These are phyloP conservation scores for Cyanoramphus novaezelandiae DNA, from an alignment of 2,113 vertebrate genomes.

Conservation along the genomic window DNA sequence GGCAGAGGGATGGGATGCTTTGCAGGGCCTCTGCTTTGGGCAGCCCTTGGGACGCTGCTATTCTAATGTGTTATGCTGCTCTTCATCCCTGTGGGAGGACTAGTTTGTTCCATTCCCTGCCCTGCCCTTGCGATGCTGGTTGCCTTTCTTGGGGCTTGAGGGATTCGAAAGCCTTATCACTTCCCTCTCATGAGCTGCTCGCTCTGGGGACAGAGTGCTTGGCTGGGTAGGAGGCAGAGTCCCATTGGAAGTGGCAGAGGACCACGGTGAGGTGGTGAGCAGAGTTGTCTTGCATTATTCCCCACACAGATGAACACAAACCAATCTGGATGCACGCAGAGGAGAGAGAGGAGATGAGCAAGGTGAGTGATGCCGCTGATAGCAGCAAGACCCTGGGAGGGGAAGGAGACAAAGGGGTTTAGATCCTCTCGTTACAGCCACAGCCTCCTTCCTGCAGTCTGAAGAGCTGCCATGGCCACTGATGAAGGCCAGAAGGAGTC, in stretches of 20 bases:
- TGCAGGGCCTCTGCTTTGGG: not conserved
- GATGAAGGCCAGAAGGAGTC: not conserved
- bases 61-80: not conserved
- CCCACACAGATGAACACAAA: constrained; percentile 89
- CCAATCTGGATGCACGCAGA: constrained; percentile 99
- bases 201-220: not conserved
- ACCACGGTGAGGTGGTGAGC: not conserved
- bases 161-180: not conserved
- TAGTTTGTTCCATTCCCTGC: not conserved
- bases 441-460: not conserved
- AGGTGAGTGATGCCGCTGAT: constrained; percentile 77
- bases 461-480: not conserved
- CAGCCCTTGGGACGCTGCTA: not conserved
- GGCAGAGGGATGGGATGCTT: not conserved
- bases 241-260: not conserved
- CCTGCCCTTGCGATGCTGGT: not conserved
- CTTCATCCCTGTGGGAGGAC: not conserved
- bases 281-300: constrained; percentile 39
- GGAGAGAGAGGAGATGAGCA: constrained; percentile 96
- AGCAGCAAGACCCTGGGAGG: not conserved
- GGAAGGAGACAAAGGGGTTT: not conserved
- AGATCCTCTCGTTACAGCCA: not conserved
- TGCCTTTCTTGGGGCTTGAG: not conserved
- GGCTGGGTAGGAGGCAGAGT: not conserved
- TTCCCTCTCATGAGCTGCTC: not conserved